These are phyloP conservation scores for Monopis laevigella DNA, from an alignment of 2,888 invertebrate genomes.

Conservation along the genomic window DNA sequence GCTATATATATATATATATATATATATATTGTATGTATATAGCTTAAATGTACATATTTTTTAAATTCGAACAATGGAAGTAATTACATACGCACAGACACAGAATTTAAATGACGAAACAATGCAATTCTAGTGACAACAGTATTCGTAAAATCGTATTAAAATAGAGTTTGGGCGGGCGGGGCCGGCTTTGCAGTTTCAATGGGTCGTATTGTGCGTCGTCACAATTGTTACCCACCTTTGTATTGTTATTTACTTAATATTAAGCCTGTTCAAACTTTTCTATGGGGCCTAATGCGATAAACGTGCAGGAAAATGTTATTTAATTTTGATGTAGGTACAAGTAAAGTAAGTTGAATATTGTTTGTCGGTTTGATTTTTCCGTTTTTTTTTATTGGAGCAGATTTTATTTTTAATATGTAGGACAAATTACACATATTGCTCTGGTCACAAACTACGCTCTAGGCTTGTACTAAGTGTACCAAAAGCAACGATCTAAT, in stretches of 20 bases:
- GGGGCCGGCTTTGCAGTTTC: not conserved
- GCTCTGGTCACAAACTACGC: no score
- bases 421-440: no score
- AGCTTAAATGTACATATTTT: not conserved
- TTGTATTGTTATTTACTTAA: slow-evolving; percentile 11
- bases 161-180: slow-evolving; percentile 9
- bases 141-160: slow-evolving; percentile 13
- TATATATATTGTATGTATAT: no score
- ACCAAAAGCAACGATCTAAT: no score
- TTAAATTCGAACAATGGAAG: not conserved
- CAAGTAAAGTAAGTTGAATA: no score
- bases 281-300: slow-evolving; percentile 2
- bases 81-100: slow-evolving; percentile 2
- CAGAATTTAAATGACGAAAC: slow-evolving; percentile 3
- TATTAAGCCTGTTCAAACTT: slow-evolving; percentile 8
- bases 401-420: no score
- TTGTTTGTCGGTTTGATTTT: no score
- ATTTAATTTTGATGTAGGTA: no score
- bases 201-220: slow-evolving; percentile 12
- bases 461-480: no score
- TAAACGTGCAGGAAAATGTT: no score
- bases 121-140: slow-evolving; percentile 2
- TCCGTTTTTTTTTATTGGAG: no score
- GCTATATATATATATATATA: no score
- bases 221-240: slow-evolving; percentile 9